Evolutionary conservation across 2,888 invertebrate genomes (phyloP).

Genomic region (Therioaphis trifolii): DNA sequence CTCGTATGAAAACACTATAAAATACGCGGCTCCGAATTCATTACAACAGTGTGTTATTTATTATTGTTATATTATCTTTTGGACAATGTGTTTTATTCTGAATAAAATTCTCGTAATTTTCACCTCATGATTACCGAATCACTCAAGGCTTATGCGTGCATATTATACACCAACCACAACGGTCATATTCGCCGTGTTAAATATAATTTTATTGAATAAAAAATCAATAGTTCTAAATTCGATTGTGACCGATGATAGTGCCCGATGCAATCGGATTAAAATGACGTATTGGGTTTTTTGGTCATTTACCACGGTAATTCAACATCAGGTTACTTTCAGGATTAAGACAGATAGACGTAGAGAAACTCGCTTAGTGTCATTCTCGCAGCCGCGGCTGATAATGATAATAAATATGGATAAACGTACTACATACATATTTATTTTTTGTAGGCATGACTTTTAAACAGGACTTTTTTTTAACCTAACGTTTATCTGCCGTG

Average conservation of each 20-base stretch:
- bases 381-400: not conserved
- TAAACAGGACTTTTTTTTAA: too few relatives aligned
- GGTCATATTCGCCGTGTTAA: too few relatives aligned
- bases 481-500: too few relatives aligned
- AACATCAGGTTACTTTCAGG: not conserved
- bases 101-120: constrained; percentile 2
- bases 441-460: too few relatives aligned
- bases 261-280: not conserved
- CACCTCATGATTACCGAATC: not conserved
- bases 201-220: too few relatives aligned
- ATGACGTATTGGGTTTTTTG: not conserved
- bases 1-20: constrained; percentile 32
- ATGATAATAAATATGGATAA: constrained; percentile 3
- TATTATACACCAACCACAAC: too few relatives aligned
- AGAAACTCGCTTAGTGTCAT: constrained; percentile 3
- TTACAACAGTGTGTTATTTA: constrained; percentile 52
- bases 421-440: not conserved
- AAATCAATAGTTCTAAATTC: not conserved
- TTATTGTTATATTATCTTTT: constrained; percentile 28
- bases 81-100: constrained; percentile 12
- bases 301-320: not conserved
- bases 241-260: too few relatives aligned
- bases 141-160: not conserved
- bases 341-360: not conserved
- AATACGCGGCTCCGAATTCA: not conserved